Percentiles rank a stretch among this genome's conserved stretches.
These are phyloP conservation scores for Rhabdomys pumilio DNA, from an alignment of 2,797 vertebrate species.

Conservation along the genomic window DNA sequence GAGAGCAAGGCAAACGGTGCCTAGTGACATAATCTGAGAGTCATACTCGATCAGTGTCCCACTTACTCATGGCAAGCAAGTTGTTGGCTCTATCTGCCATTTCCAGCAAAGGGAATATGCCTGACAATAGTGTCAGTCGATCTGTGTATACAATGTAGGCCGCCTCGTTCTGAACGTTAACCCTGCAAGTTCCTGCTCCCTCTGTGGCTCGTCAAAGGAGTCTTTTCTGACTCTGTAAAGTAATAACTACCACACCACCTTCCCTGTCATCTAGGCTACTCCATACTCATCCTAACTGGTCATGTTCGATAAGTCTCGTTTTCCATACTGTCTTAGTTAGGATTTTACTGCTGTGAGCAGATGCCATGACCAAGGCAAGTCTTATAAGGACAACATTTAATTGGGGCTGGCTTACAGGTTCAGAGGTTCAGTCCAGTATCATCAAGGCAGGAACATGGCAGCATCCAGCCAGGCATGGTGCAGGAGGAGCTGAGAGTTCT, in stretches of 20 bases:
- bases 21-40: neutral
- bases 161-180: neutral
- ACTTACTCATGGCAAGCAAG: neutral
- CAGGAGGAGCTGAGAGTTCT: neutral
- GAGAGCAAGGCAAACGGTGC: neutral
- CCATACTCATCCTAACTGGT: neutral
- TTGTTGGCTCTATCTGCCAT: neutral
- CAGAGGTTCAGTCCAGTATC: neutral
- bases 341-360: neutral
- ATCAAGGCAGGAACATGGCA: neutral
- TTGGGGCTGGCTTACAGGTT: neutral
- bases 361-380: neutral
- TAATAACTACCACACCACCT: neutral
- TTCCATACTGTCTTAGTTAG: neutral
- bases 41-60: neutral
- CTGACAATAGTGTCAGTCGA: neutral
- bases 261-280: neutral
- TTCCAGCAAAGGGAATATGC: neutral
- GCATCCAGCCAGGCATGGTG: neutral
- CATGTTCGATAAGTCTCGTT: neutral
- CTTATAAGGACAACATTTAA: neutral
- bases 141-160: neutral
- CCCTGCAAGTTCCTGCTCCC: neutral
- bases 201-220: neutral
- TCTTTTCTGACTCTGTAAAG: neutral